Conservation (phyloP, 2,888 invertebrate genomes). For the Idaea aversata region DNA sequence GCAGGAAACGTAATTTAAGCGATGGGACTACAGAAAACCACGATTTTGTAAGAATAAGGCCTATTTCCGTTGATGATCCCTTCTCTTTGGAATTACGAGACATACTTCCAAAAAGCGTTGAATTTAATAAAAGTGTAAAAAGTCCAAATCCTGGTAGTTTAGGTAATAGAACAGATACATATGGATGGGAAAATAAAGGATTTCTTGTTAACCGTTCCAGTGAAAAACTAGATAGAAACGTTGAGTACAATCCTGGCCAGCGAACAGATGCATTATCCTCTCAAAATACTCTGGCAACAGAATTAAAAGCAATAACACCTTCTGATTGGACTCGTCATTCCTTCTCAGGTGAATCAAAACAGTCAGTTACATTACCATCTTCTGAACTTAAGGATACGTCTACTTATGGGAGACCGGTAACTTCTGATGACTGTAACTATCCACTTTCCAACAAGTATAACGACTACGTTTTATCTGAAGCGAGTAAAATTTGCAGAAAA, state of each 20-base stretch:
- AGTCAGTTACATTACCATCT: slow-evolving; percentile 57
- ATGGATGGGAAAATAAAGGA: slow-evolving; percentile 78
- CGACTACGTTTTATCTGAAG: slow-evolving; percentile 64
- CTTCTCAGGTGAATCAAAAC: slow-evolving; percentile 63
- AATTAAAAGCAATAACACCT: slow-evolving; percentile 39
- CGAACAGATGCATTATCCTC: slow-evolving; percentile 43
- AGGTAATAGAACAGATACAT: slow-evolving; percentile 71
- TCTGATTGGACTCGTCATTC: slow-evolving; percentile 63
- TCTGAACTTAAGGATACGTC: slow-evolving; percentile 59
- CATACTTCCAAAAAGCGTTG: slow-evolving; percentile 40
- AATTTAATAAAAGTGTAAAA: slow-evolving; percentile 52
- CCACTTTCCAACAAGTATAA: slow-evolving; percentile 67
- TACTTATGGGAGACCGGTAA: slow-evolving; percentile 53
- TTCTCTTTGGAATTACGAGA: slow-evolving; percentile 64
- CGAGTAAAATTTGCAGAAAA: slow-evolving; percentile 67
- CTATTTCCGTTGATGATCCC: slow-evolving; percentile 74
- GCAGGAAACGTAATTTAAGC: slow-evolving; percentile 52
- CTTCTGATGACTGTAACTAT: slow-evolving; percentile 62
- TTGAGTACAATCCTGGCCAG: slow-evolving; percentile 45
- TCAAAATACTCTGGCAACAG: slow-evolving; percentile 38
- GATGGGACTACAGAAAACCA: slow-evolving; percentile 47
- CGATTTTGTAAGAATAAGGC: slow-evolving; percentile 62
- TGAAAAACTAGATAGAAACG: slow-evolving; percentile 42
- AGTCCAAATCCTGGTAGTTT: slow-evolving; percentile 67
- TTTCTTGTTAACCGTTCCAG: slow-evolving; percentile 61